These are phyloP conservation scores for Autographa pulchrina DNA, from an alignment of 2,888 invertebrate genomes.

Conservation along the genomic window DNA sequence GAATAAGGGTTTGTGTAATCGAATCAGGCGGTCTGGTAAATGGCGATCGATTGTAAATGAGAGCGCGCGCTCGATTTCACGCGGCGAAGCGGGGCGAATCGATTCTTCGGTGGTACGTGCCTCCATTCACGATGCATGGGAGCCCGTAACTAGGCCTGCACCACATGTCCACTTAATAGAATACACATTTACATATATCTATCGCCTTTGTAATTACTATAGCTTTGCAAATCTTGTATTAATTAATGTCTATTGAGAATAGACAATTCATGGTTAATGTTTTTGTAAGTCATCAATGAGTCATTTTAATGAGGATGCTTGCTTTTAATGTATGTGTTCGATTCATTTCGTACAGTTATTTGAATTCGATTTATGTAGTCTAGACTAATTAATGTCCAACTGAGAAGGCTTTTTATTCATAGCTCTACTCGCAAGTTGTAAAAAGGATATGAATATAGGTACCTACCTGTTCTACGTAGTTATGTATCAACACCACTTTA, in stretches of 20 bases:
- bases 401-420: not conserved
- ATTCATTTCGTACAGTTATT: slow-evolving; percentile 5
- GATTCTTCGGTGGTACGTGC: slow-evolving; percentile 77
- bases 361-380: slow-evolving; percentile 7
- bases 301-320: slow-evolving; percentile 10
- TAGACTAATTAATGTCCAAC: slow-evolving; percentile 2
- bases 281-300: slow-evolving; percentile 18
- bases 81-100: slow-evolving; percentile 82
- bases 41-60: slow-evolving; percentile 78
- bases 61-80: slow-evolving; percentile 85
- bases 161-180: slow-evolving; percentile 45
- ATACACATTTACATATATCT: slow-evolving; percentile 34
- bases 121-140: slow-evolving; percentile 71
- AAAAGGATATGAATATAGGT: not conserved
- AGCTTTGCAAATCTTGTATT: slow-evolving; percentile 25
- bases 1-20: slow-evolving; percentile 77
- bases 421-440: not conserved
- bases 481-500: not conserved
- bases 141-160: slow-evolving; percentile 61
- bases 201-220: slow-evolving; percentile 45
- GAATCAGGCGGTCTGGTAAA: slow-evolving; percentile 76
- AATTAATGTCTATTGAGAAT: slow-evolving; percentile 28
- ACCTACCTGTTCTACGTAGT: not conserved
- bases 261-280: slow-evolving; percentile 35
- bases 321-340: not conserved